Evolutionary conservation across 2,888 invertebrate genomes (phyloP), one percentile per base, ranked within the genome.

Genomic region (Platycheirus rosarum): DNA sequence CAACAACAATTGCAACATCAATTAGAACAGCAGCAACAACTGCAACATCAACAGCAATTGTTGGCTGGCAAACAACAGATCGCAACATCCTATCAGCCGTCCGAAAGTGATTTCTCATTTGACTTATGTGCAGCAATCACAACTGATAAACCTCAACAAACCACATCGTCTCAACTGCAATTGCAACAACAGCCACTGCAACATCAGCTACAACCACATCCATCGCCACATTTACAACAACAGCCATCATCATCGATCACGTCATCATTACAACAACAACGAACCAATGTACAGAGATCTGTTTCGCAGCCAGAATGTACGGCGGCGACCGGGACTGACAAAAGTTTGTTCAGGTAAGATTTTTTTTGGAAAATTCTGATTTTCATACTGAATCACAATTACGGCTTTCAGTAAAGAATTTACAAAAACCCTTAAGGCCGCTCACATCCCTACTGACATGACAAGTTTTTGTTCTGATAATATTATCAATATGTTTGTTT

Each of bases 101-200:
- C 87, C 86, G 87, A 87, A 85, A 87, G 87, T 86, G 87, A 87
- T 86, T 87, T 87, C 80, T 86, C 87, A 73, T 87, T 87, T 85
- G 87, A 87, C 85, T 85, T 86, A 85, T 85, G 85, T 84, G 76
- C 69, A 73, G 75, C 79, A 73, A 84, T 79, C 82, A 84, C 77
- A 55, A 71, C 84, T 84, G 76, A 80, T 75, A 76, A 79, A 84
- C 49, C 74, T 73, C 69, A 79, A 80, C 66, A 79, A 80, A 79
- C 69, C 37, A 65, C 69, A 68, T 49, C 73, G 69, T 23, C 69
- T 68, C 79, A 77, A 74, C 70, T 66, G n/a, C 85, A 85, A 66
- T 78, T 82, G 53, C 85, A 82, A 32, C 84, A 75, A 9, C 84
- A 82, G 62, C 29, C 60, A 29, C 1, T 71, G 60, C 85, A 75